These are phyloP conservation scores for Dendrocincla tyrannina DNA, from an alignment of 2,797 vertebrate genomes.

Conservation along the genomic window DNA sequence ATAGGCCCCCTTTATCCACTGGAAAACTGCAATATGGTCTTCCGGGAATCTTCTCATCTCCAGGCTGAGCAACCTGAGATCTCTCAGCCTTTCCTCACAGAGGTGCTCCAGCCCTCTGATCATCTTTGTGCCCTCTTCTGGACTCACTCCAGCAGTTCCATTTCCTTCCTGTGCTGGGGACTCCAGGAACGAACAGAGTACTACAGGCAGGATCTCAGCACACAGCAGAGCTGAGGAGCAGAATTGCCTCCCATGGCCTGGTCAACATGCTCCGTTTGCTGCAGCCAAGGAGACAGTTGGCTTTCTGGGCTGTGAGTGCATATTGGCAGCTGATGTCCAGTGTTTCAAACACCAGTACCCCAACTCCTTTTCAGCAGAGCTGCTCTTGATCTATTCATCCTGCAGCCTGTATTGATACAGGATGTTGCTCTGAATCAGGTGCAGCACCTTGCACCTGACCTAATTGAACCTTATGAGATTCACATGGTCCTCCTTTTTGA, in stretches of 20 bases:
- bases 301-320: not conserved
- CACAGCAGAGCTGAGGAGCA: not conserved
- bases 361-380: not conserved
- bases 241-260: not conserved
- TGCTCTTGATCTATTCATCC: not conserved
- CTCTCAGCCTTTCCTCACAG: not conserved
- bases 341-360: not conserved
- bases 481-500: too few relatives aligned
- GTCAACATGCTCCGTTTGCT: not conserved
- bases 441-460: not conserved
- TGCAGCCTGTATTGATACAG: rapidly evolving
- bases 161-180: not conserved
- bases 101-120: not conserved
- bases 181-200: not conserved
- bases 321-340: not conserved
- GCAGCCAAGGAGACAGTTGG: not conserved
- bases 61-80: not conserved
- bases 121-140: not conserved
- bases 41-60: not conserved
- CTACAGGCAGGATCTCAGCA: not conserved
- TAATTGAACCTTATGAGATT: not conserved
- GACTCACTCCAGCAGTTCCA: not conserved
- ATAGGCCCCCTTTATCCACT: not conserved
- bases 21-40: not conserved
- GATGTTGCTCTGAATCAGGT: not conserved